Evolutionary conservation across 1,140 invertebrate genomes (phyloP).

Genomic region (Nephila pilipes): DNA sequence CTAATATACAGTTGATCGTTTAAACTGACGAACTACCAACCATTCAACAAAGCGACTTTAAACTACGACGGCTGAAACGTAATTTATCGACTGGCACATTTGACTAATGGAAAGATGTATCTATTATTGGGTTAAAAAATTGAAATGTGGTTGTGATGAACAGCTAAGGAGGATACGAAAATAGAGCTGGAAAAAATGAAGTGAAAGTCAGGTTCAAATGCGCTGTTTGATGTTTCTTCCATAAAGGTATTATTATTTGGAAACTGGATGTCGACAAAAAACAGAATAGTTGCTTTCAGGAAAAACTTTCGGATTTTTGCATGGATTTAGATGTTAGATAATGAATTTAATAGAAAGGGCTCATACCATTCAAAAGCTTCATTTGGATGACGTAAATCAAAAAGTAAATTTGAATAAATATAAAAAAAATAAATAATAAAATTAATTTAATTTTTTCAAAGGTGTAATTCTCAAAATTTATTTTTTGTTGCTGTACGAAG

Average conservation of each 20-base stretch:
- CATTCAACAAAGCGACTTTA: slow-evolving; percentile 14
- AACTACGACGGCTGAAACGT: slow-evolving; percentile 16
- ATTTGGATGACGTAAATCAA: no score
- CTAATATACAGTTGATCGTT: slow-evolving; percentile 32
- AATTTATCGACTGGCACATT: slow-evolving; percentile 42
- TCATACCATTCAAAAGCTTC: no score
- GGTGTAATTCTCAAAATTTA: no score
- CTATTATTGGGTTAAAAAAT: slow-evolving; percentile 13
- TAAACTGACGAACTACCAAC: neutral
- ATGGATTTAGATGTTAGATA: no score
- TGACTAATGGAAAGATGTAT: slow-evolving; percentile 38
- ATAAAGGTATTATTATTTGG: neutral
- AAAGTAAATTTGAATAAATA: no score
- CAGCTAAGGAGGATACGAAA: neutral
- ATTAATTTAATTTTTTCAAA: no score
- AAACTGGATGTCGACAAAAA: neutral
- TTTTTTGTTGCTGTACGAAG: no score
- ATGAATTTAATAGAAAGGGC: no score
- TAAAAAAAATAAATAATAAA: no score
- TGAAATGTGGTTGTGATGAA: slow-evolving; percentile 23
- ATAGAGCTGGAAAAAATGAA: neutral
- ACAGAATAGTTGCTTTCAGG: no score
- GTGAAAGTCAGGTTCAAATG: neutral
- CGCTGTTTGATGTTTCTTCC: neutral
- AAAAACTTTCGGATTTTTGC: no score